A percentile compares a stretch with the other conserved stretches of the same genome.
These are phyloP conservation scores for Prunella himalayana DNA, from an alignment of 2,113 vertebrate genomes.

Conservation along the genomic window DNA sequence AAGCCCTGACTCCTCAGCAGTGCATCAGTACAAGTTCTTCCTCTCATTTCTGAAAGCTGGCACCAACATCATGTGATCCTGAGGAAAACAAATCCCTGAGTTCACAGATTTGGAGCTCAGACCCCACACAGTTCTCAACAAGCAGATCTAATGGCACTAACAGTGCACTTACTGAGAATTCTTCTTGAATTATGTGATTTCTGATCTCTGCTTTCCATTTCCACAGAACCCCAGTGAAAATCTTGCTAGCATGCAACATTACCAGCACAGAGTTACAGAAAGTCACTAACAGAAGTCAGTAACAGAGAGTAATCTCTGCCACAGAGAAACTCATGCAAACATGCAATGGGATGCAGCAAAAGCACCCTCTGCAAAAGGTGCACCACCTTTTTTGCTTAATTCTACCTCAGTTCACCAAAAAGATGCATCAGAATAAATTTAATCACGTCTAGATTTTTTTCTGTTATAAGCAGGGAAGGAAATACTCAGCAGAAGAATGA, in stretches of 20 bases:
- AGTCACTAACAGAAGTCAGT: neutral
- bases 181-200: neutral
- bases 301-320: neutral
- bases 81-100: neutral
- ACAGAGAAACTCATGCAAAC: neutral
- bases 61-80: no score
- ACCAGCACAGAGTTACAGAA: neutral
- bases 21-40: neutral
- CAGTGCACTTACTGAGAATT: neutral
- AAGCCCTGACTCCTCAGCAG: neutral
- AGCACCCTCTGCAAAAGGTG: neutral
- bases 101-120: neutral
- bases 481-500: neutral
- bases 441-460: neutral
- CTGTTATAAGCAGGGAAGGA: neutral
- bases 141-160: neutral
- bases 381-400: neutral
- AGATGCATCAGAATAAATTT: neutral
- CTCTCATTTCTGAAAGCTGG: neutral
- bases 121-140: neutral
- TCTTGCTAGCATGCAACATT: neutral
- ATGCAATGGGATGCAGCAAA: neutral
- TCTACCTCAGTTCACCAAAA: neutral
- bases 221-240: neutral
- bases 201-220: neutral